Evolutionary conservation across 37 sponge, comb jelly and placozoan species (phyloP).

Genomic region (Tethya wilhelma): DNA sequence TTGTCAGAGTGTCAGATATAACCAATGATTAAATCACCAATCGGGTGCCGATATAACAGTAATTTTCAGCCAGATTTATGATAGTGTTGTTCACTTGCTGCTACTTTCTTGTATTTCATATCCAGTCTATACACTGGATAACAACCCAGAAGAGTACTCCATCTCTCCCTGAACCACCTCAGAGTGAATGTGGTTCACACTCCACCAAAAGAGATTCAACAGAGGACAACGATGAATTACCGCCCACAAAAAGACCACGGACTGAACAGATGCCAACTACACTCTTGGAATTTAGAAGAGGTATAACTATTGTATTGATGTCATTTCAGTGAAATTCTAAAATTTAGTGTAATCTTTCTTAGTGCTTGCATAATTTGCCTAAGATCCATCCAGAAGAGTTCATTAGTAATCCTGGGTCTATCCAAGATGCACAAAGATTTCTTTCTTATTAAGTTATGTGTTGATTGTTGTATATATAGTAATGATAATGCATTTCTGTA

Average conservation of each 20-base stretch:
- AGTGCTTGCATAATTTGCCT: neutral
- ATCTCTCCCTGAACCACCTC: neutral
- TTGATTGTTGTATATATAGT: neutral
- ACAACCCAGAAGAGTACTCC: conserved; percentile 2
- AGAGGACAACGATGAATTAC: neutral
- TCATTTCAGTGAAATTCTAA: no score
- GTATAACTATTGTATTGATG: no score
- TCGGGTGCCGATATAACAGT: no score
- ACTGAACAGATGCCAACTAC: neutral
- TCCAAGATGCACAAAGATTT: no score
- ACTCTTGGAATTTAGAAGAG: conserved; percentile 29
- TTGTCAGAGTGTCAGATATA: neutral
- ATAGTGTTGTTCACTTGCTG: no score
- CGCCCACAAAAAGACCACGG: neutral
- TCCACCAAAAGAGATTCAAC: neutral
- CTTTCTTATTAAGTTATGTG: no score
- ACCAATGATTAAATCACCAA: no score
- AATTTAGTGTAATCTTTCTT: neutral
- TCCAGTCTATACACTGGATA: conserved; percentile 37
- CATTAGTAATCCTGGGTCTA: no score
- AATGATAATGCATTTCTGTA: neutral
- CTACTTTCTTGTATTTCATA: neutral
- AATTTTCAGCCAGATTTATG: no score
- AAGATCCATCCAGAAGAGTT: no score
- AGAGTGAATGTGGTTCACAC: neutral